These are phyloP conservation scores for Zootoca vivipara DNA, from an alignment of 2,113 vertebrate species.

Conservation along the genomic window DNA sequence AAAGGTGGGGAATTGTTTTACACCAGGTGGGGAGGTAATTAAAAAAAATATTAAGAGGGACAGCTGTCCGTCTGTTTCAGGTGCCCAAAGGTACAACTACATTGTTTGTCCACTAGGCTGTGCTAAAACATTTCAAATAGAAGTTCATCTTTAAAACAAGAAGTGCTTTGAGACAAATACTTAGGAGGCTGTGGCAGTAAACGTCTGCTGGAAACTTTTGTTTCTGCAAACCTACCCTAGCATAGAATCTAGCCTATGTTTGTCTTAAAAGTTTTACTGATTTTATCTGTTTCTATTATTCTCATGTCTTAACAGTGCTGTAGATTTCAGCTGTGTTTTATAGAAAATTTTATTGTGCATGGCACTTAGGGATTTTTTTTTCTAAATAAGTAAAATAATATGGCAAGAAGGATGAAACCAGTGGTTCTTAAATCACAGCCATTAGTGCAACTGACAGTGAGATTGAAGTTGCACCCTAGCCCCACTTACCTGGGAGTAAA, in stretches of 20 bases:
- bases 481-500: too few relatives aligned
- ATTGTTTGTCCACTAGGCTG: constrained; percentile 66
- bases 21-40: neutral
- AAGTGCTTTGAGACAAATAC: neutral
- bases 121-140: constrained; percentile 60
- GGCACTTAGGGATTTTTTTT: too few relatives aligned
- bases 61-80: neutral
- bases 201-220: too few relatives aligned
- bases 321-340: too few relatives aligned
- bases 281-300: too few relatives aligned
- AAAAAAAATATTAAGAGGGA: neutral
- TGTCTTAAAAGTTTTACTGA: too few relatives aligned
- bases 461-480: neutral
- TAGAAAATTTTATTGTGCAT: too few relatives aligned
- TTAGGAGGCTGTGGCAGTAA: too few relatives aligned
- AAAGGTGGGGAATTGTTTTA: neutral
- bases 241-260: too few relatives aligned
- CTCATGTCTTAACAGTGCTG: neutral
- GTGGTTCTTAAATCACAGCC: neutral
- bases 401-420: neutral
- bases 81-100: neutral
- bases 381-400: neutral
- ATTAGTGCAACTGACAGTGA: neutral
- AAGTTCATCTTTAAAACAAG: neutral
- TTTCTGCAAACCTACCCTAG: too few relatives aligned